phyloP scores from a whole-genome alignment of 2,797 vertebrate genomes.

The Thunnus albacares region DNA sequence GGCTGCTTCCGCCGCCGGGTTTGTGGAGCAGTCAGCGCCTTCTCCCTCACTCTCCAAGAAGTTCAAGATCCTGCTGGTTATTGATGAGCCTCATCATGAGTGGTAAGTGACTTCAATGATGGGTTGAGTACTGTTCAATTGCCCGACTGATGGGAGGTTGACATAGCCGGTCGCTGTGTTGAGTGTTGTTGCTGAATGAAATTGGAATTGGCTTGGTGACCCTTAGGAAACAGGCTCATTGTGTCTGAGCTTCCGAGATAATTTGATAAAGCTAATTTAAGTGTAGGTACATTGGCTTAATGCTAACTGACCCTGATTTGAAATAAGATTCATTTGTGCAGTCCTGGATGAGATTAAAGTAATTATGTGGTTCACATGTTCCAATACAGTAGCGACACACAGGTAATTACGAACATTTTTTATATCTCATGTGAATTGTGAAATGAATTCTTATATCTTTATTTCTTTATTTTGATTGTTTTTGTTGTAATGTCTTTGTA shows the following conservation, averaged over 20 bases:
- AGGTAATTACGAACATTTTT: neutral
- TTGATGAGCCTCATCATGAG: slow-evolving; percentile 95
- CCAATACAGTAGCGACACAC: neutral
- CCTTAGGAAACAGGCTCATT: slow-evolving; percentile 5
- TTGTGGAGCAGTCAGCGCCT: slow-evolving; percentile 90
- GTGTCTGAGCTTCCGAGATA: slow-evolving; percentile 12
- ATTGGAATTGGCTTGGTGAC: slow-evolving; percentile 11
- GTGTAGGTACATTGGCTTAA: slow-evolving; percentile 26
- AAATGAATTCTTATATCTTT: neutral
- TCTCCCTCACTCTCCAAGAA: slow-evolving; percentile 88
- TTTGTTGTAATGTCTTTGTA: slow-evolving; percentile 21
- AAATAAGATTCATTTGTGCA: slow-evolving; percentile 16
- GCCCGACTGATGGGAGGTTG: slow-evolving; percentile 26
- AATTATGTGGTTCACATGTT: slow-evolving; percentile 12
- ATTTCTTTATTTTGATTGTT: neutral
- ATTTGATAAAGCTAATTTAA: slow-evolving; percentile 15
- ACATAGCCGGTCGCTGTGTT: slow-evolving; percentile 1
- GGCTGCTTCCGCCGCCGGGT: slow-evolving; percentile 91
- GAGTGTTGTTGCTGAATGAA: neutral
- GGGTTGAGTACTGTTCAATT: slow-evolving; percentile 31
- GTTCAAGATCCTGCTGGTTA: slow-evolving; percentile 95
- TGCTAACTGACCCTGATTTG: slow-evolving; percentile 20
- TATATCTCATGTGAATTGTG: neutral
- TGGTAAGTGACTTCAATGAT: slow-evolving; percentile 87
- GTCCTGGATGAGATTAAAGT: slow-evolving; percentile 2